Base-by-base conservation (phyloP, 2,113 vertebrate genomes). In the Sorex fumeus region DNA sequence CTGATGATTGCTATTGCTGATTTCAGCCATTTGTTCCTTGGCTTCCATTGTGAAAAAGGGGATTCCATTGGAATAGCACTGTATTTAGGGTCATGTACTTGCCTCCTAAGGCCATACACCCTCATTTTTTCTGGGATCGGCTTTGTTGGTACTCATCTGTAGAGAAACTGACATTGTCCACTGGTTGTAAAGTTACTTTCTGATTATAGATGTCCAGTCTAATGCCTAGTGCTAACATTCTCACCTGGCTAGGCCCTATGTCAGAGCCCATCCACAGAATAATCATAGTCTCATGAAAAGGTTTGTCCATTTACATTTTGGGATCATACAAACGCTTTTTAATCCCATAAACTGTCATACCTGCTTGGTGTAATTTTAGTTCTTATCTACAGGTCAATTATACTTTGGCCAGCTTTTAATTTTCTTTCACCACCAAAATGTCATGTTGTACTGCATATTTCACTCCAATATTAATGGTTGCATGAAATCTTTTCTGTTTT, bases 351-450 rank as follows among this genome's bases (percentile, higher is more conserved):
- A 99, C 99, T 16, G 99, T 99, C 99, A 99, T 99, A 45, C 99
- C 99, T 99, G 99, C 97, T 99, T 99, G 43, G 99, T 99, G 95
- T 99, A 99, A 95, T 99, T 99, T 99, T 99, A 82, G 99, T 99
- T 93, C 99, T 99, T 99, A 99, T 99, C 99, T 99, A 27, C 19
- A 64, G 19, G 23, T 19, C 18, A 64, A 64, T 64, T 64, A 64
- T 27, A 64, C 60, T 64, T 64, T 21, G 60, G 25, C 60, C 19
- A 64, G 25, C 60, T 64, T 53, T 64, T 64, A 21, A 64, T 21
- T 64, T 64, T 64, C 60, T 16, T 53, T 53, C 60, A 64, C 25
- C 60, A 64, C 25, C 60, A 64, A 64, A 21, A 21, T 64, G 13
- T 64, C 19, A 7, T 64, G 60, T 64, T 27, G 18, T 18, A 53